Evolutionary conservation across 2,797 vertebrate species (phyloP), one percentile per base, ranked within the genome.

Genomic region (Macrochelys suwanniensis): DNA sequence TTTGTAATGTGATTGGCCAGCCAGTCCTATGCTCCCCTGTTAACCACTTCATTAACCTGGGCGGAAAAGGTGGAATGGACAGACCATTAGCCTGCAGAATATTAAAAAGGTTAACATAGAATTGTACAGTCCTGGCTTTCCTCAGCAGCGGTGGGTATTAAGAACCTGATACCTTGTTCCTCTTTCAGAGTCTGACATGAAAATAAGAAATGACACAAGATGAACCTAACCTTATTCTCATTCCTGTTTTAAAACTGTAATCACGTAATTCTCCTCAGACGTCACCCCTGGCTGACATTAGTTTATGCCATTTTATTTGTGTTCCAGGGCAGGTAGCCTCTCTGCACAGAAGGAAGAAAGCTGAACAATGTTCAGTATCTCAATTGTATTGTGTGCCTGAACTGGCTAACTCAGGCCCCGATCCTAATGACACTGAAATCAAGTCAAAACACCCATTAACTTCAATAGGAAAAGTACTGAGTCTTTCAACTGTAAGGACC

Each of bases 11-110:
- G 93, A 94, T 82, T 87, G 97, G 96, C 91, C 95, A 94, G 61
- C 57, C 81, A 16, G 79, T 95, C 95, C 94, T 92, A 85, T 91
- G 92, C 94, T 96, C 94, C 86, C 84, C 95, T 90, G 83, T 96
- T 97, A 97, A 92, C 90, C 94, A 98, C 89, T 93, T 97, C 97
- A 97, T 98, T 98, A 98, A 98, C 96, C 96, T 95, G 94, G 90
- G 92, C 96, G n/a, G 5, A 87, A 88, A 86, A 98, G 94, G 95
- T 92, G 77, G 85, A 94, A 94, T 2, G 16, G 95, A 95, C 95
- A 96, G 96, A 96, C 88, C 97, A 98, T 97, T 97, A 97, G 92
- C 93, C 93, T 90, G 87, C 83, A 95, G 96, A 97, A 97, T 97
- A 95, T 93, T 97, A 85, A 96, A 98, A 97, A 98, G 92, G 95